Conservation (phyloP, 2,113 vertebrate species). For the Hydrolagus affinis region DNA sequence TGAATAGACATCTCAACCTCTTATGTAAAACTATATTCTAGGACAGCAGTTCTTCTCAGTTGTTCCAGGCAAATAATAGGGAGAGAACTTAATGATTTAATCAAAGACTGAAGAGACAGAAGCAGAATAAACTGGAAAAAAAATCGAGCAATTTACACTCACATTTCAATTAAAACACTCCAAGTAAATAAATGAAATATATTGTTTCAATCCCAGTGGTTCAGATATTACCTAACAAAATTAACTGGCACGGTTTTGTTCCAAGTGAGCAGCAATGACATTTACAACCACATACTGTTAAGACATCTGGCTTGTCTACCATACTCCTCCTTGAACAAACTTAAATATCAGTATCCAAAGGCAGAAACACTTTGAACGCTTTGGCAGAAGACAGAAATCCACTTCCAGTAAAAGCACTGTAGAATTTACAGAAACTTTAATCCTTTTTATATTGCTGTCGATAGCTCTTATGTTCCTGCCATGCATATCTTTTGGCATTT, state of each 20-base stretch:
- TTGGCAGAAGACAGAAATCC: background rate
- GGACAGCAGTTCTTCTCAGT: too few relatives aligned
- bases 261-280: background rate
- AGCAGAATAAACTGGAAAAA: too few relatives aligned
- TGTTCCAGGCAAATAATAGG: too few relatives aligned
- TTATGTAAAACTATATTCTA: too few relatives aligned
- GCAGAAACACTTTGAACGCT: background rate
- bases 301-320: background rate
- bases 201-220: background rate
- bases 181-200: background rate
- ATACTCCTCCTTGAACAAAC: background rate
- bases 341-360: background rate
- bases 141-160: too few relatives aligned
- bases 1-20: too few relatives aligned
- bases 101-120: too few relatives aligned
- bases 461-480: background rate
- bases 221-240: background rate
- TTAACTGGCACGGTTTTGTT: background rate
- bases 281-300: background rate
- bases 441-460: background rate
- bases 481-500: background rate
- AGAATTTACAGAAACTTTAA: background rate
- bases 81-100: too few relatives aligned
- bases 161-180: background rate
- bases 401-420: background rate